These are phyloP conservation scores for Chromis chromis DNA, from an alignment of 2,797 vertebrate genomes.

Conservation along the genomic window DNA sequence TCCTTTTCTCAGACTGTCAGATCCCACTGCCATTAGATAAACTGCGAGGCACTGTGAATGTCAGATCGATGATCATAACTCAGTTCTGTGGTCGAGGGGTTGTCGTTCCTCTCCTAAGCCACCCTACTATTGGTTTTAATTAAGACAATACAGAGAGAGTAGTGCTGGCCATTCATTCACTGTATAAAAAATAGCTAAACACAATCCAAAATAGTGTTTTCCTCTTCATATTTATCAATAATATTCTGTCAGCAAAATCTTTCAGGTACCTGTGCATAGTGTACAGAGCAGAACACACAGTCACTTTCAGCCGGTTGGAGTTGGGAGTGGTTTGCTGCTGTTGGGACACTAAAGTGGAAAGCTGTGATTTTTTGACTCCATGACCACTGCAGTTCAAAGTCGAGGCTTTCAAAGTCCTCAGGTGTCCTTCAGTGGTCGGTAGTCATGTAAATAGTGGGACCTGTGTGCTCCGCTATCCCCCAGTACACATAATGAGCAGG, in stretches of 20 bases:
- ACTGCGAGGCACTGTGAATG: conserved; percentile 83
- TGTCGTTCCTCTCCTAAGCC: conserved; percentile 46
- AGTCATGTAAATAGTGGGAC: conserved; percentile 12
- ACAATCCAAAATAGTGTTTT: conserved; percentile 81
- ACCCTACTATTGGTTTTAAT: conserved; percentile 50
- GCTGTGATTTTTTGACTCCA: conserved; percentile 26
- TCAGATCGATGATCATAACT: conserved; percentile 54
- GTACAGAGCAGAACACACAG: conserved; percentile 49
- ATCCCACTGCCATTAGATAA: conserved; percentile 59
- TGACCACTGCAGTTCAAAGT: conserved; percentile 39
- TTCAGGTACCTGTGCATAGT: conserved; percentile 73
- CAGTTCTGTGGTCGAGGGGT: conserved; percentile 42
- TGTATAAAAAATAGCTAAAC: conserved; percentile 74
- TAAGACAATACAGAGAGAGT: conserved; percentile 73
- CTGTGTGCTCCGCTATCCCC: conserved; percentile 24
- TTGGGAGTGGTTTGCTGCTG: conserved; percentile 32
- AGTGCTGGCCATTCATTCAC: conserved; percentile 71
- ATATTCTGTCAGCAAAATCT: conserved; percentile 64
- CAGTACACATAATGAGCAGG: conserved; percentile 25
- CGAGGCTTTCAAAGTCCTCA: conserved; percentile 34
- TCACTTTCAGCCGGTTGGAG: conserved; percentile 28
- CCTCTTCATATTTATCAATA: conserved; percentile 67
- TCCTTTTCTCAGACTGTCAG: conserved; percentile 57
- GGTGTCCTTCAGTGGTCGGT: conserved; percentile 42
- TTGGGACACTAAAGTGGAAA: conserved; percentile 42